Evolutionary conservation across 2,888 invertebrate genomes (phyloP).

Genomic region (Acronicta alni): DNA sequence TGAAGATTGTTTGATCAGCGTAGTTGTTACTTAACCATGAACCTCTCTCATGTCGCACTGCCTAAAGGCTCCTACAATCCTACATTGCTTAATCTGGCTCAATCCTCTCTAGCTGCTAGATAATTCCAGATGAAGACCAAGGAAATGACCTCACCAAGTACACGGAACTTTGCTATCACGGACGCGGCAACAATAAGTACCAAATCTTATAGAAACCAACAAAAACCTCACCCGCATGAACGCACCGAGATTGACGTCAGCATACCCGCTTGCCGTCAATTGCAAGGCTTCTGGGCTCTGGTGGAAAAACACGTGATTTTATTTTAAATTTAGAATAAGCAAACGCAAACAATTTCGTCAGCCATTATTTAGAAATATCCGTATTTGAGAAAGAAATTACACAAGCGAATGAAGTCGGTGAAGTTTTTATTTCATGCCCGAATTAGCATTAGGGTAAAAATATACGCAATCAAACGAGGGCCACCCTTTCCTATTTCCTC

Average conservation of each 20-base stretch:
- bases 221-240: conserved; percentile 49
- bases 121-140: neutral
- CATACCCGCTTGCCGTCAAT: conserved; percentile 31
- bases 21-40: too few relatives aligned
- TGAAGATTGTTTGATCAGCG: too few relatives aligned
- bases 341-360: neutral
- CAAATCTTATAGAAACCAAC: conserved; percentile 2
- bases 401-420: conserved; percentile 7
- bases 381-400: neutral
- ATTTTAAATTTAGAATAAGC: neutral
- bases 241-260: conserved; percentile 53
- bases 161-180: conserved; percentile 6
- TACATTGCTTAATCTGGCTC: too few relatives aligned
- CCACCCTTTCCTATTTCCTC: neutral
- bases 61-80: too few relatives aligned
- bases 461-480: neutral
- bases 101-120: too few relatives aligned
- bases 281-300: conserved; percentile 43
- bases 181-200: conserved; percentile 9
- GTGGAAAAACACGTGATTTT: neutral
- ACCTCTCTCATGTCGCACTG: too few relatives aligned
- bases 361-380: conserved; percentile 6
- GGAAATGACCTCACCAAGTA: neutral
- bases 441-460: neutral
- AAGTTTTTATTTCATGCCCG: neutral